Evolutionary conservation across 2,888 invertebrate genomes (phyloP).

Genomic region (Cosmorhoe ocellata): DNA sequence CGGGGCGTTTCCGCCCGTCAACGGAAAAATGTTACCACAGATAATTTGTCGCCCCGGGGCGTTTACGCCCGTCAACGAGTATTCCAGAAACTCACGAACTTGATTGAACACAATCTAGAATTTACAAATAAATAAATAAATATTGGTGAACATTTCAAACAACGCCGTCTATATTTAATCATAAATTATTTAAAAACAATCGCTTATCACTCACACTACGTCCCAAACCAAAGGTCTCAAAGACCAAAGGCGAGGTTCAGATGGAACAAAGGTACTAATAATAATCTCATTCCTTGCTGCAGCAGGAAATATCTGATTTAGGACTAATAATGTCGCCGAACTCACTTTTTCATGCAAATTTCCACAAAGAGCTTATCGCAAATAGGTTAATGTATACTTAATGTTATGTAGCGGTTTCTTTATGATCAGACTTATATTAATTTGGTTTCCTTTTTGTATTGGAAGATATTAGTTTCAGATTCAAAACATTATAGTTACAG

Average conservation of each 20-base stretch:
- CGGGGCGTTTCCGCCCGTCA: too few species aligned
- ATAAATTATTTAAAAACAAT: too few species aligned
- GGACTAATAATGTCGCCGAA: conserved; percentile 29
- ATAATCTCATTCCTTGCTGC: conserved; percentile 53
- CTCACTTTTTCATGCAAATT: conserved; percentile 20
- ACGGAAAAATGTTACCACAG: too few species aligned
- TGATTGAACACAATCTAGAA: too few species aligned
- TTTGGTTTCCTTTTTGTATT: not conserved
- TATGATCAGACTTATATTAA: too few species aligned
- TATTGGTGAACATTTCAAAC: too few species aligned
- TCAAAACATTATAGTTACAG: too few species aligned
- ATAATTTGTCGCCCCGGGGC: too few species aligned
- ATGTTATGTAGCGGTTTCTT: not conserved
- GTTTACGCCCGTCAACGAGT: too few species aligned
- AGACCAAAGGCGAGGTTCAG: conserved; percentile 55
- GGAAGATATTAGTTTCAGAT: not conserved
- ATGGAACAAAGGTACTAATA: conserved; percentile 60
- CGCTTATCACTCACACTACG: conserved; percentile 40
- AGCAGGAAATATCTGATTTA: conserved; percentile 33
- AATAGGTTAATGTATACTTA: not conserved
- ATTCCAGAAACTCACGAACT: too few species aligned
- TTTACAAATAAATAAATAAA: too few species aligned
- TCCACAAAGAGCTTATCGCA: conserved; percentile 5
- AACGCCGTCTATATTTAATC: too few species aligned
- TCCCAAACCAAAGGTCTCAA: conserved; percentile 47